Conservation (phyloP, 2,888 invertebrate genomes). For the Trimorus sp. region DNA sequence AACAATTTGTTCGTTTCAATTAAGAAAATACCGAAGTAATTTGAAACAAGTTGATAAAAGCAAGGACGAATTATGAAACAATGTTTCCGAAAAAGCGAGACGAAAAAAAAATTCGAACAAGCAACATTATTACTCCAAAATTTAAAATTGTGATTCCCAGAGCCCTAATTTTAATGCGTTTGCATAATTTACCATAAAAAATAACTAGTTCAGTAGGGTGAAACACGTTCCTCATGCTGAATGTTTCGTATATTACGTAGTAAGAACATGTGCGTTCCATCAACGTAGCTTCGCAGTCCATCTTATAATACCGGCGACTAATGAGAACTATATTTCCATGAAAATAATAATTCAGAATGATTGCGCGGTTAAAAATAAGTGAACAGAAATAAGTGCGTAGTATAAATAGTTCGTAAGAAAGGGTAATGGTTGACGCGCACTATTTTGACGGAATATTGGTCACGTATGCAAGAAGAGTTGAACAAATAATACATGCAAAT, state of each 20-base stretch:
- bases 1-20: too few species aligned
- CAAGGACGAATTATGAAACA: too few species aligned
- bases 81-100: too few species aligned
- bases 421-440: conserved; percentile 37
- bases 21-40: too few species aligned
- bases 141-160: conserved; percentile 16
- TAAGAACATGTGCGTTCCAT: conserved; percentile 34
- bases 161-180: not conserved
- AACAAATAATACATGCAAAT: too few species aligned
- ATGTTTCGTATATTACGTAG: conserved; percentile 20
- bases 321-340: conserved; percentile 37
- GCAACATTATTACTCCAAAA: not conserved
- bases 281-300: conserved; percentile 22
- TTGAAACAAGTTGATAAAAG: too few species aligned
- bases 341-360: conserved; percentile 47
- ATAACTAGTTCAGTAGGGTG: conserved; percentile 9
- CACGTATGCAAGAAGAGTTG: not conserved
- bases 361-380: conserved; percentile 43
- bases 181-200: conserved; percentile 31
- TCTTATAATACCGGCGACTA: conserved; percentile 43
- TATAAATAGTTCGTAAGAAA: conserved; percentile 46
- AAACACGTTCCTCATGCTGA: conserved; percentile 17
- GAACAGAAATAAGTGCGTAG: conserved; percentile 34
- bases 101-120: not conserved
- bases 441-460: conserved; percentile 44